Evolutionary conservation across 2,888 invertebrate species (phyloP).

Genomic region (Drosophila pegasa): DNA sequence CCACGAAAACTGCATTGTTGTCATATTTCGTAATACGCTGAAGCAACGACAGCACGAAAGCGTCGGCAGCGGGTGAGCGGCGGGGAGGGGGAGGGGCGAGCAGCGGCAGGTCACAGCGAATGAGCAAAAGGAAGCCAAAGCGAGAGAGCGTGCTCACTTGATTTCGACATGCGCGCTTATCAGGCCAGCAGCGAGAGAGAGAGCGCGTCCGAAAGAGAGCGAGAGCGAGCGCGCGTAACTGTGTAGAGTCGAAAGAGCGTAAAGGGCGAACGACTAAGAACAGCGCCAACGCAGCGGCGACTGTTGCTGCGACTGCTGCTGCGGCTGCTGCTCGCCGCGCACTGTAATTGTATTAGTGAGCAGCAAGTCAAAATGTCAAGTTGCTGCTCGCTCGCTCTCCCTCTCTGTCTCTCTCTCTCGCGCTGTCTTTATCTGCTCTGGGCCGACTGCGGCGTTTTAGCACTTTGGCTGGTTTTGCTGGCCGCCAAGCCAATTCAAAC

Average conservation of each 20-base stretch:
- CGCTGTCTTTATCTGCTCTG: conserved; percentile 41
- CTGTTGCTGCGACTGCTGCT: conserved; percentile 15
- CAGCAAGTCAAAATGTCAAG: conserved; percentile 68
- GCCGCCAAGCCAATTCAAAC: conserved; percentile 67
- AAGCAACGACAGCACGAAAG: conserved; percentile 69
- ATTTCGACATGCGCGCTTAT: conserved; percentile 64
- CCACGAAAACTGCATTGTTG: conserved; percentile 81
- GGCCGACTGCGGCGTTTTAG: conserved; percentile 65
- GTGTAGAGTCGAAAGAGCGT: conserved; percentile 39
- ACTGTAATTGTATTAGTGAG: conserved; percentile 36
- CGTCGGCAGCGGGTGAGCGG: conserved; percentile 2
- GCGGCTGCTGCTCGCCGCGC: conserved; percentile 12
- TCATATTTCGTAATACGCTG: conserved; percentile 83
- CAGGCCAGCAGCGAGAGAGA: conserved; percentile 36
- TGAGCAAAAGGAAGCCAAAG: conserved; percentile 60
- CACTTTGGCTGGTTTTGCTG: conserved; percentile 59
- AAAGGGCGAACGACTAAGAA: conserved; percentile 43
- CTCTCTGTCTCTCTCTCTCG: conserved; percentile 25
- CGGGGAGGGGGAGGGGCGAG: neutral
- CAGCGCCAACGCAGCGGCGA: conserved; percentile 68
- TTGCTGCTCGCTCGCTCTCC: conserved; percentile 36
- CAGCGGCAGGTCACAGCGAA: conserved; percentile 51
- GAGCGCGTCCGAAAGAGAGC: conserved; percentile 13
- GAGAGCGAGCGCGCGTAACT: conserved; percentile 17
- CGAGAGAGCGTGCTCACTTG: conserved; percentile 46